A percentile compares a stretch with the other conserved stretches of the same genome.
Conservation (phyloP, 2,888 invertebrate species). For the Drosophila cognata region DNA sequence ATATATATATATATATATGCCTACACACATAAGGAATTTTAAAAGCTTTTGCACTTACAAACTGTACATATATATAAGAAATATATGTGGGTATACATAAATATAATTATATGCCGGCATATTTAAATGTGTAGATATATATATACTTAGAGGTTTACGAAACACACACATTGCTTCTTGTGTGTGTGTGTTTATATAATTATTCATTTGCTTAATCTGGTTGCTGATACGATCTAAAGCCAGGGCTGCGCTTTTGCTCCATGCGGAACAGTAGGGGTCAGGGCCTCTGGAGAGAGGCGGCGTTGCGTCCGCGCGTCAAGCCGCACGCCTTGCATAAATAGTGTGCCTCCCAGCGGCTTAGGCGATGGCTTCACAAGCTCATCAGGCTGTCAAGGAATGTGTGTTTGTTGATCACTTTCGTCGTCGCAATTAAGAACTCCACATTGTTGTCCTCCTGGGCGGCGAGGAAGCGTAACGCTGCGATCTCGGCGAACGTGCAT, state of each 20-base stretch:
- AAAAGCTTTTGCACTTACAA: conserved; percentile 20
- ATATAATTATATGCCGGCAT: conserved; percentile 16
- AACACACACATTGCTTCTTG: not conserved
- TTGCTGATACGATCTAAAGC: conserved; percentile 8
- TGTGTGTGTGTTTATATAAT: conserved; percentile 6
- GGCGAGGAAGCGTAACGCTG: conserved; percentile 90
- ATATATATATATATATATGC: not conserved
- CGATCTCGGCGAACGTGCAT: conserved; percentile 97
- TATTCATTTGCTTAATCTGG: conserved; percentile 5
- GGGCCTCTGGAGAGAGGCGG: conserved; percentile 48
- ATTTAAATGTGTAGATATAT: conserved; percentile 8
- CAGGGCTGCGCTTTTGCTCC: conserved; percentile 29
- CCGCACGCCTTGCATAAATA: conserved; percentile 57
- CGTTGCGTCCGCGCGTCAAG: conserved; percentile 55
- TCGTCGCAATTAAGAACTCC: conserved; percentile 95
- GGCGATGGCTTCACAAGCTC: conserved; percentile 65
- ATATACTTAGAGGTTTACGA: not conserved
- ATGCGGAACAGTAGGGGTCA: conserved; percentile 31
- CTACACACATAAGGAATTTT: conserved; percentile 14
- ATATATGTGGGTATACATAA: conserved; percentile 20
- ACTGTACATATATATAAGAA: conserved; percentile 9
- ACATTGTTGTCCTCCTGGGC: conserved; percentile 93
- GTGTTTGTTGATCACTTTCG: conserved; percentile 95
- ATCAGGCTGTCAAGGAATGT: conserved; percentile 92
- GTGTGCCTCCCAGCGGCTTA: conserved; percentile 63